Evolutionary conservation across 2,113 vertebrate species (phyloP), one percentile per base, ranked within the genome.

Genomic region (Camarhynchus parvulus): DNA sequence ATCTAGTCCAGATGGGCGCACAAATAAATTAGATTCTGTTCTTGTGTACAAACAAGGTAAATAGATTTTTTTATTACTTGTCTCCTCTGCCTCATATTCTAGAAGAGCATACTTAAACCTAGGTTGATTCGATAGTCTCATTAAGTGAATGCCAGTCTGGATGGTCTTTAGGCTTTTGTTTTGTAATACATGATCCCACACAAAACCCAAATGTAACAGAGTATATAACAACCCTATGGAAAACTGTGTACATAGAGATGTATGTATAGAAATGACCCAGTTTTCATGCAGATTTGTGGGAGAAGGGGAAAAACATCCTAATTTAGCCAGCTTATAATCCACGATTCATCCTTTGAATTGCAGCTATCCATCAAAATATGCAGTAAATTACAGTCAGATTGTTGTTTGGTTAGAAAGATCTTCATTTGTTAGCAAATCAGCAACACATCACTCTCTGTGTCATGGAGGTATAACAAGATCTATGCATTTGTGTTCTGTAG

Each of bases 21-120:
- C 56, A 96, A 66, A 94, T 94, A 96, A 97, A 97, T 95, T 95
- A 95, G 90, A 94, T 93, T 89, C 92, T 90, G 66, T 79, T 95
- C 90, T 92, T 75, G 90, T 74, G 70, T 90, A 61, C 80, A 93
- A 96, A 83, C n/a, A 89, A 97, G 90, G 72, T 75, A 85, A 96
- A 95, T 35, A 89, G 91, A 92, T 39, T 89, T 82, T 94, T 77
- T 90, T 80, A 96, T 83, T 10, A 75, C 80, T 94, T 70, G 35
- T 72, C 63, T 79, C 9, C 50, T 88, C 68, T 50, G 58, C n/a
- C 25, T 76, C 9, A 5, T 35, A 92, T 92, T 82, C 69, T 88
- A 80, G 80, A 87, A 93, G 27, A 92, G 83, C 15, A 44, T 24
- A 39, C 39, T 85, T 77, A 37, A 92, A 83, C 42, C 25, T 62